Conservation (phyloP, 1,140 invertebrate species). For the Andricus grossulariae region DNA sequence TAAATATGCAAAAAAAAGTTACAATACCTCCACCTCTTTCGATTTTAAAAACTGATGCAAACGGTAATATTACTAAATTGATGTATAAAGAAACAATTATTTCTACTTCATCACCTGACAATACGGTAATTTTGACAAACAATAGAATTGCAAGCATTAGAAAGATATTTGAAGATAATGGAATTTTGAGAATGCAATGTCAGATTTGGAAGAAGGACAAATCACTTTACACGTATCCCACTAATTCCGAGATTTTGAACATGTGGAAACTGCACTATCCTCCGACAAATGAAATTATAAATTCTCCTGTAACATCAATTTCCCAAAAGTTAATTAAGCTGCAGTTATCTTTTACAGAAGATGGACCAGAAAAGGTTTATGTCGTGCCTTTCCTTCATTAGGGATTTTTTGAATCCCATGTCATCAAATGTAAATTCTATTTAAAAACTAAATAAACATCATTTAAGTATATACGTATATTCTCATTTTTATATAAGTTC, state of each 20-base stretch:
- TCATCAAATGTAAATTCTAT: too few relatives aligned
- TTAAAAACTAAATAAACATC: too few relatives aligned
- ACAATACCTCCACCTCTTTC: neutral
- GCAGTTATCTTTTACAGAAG: neutral
- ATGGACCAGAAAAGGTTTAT: neutral
- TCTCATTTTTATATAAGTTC: too few relatives aligned
- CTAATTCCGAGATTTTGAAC: neutral
- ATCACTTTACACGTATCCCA: too few relatives aligned
- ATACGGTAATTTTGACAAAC: neutral
- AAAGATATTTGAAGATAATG: too few relatives aligned
- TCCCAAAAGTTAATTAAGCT: neutral
- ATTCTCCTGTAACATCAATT: too few relatives aligned
- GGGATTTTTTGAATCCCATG: too few relatives aligned
- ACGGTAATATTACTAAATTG: neutral
- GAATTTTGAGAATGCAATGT: neutral
- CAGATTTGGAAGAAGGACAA: slow-evolving; percentile 4
- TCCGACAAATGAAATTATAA: neutral
- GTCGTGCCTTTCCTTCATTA: neutral
- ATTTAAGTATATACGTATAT: too few relatives aligned
- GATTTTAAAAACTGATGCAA: neutral
- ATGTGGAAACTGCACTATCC: neutral
- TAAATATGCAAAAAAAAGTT: neutral
- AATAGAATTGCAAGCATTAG: neutral
- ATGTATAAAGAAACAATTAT: neutral
- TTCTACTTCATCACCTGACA: neutral